Conservation (phyloP, 1,140 invertebrate species). For the Tetragonula clypearis region DNA sequence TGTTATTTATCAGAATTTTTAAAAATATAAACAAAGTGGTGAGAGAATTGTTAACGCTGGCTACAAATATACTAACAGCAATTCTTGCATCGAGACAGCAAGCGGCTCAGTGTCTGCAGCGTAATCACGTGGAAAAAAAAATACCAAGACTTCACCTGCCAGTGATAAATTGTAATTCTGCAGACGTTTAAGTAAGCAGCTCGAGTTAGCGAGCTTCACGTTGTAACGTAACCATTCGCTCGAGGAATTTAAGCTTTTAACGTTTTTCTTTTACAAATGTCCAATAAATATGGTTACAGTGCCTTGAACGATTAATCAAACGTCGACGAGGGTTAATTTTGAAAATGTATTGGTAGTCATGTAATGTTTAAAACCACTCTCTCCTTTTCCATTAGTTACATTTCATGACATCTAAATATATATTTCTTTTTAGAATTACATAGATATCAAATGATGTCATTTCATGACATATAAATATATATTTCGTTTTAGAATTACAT, state of each 20-base stretch:
- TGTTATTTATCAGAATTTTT: background rate
- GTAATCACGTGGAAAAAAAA: slow-evolving; percentile 30
- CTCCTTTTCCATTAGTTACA: too few species aligned
- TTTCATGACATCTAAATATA: too few species aligned
- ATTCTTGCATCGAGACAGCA: slow-evolving; percentile 2
- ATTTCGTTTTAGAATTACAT: too few species aligned
- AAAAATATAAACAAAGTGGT: too few species aligned
- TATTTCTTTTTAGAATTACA: too few species aligned
- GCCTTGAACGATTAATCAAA: background rate
- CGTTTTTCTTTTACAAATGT: background rate
- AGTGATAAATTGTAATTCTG: slow-evolving; percentile 22
- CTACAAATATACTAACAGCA: background rate
- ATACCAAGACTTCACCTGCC: slow-evolving; percentile 44
- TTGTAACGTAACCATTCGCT: background rate
- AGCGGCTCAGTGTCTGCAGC: background rate
- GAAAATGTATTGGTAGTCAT: too few species aligned
- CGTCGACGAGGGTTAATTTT: background rate
- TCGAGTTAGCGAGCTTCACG: background rate
- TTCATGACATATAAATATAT: too few species aligned
- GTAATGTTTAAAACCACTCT: too few species aligned
- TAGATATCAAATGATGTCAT: too few species aligned
- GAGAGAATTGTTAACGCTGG: background rate
- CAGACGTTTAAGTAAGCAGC: slow-evolving; percentile 5
- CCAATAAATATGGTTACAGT: background rate
- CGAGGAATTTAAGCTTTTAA: background rate